A percentile compares a stretch with the other conserved stretches of the same genome.
Conservation (phyloP, 2,888 invertebrate species). For the Eupithecia subfuscata region DNA sequence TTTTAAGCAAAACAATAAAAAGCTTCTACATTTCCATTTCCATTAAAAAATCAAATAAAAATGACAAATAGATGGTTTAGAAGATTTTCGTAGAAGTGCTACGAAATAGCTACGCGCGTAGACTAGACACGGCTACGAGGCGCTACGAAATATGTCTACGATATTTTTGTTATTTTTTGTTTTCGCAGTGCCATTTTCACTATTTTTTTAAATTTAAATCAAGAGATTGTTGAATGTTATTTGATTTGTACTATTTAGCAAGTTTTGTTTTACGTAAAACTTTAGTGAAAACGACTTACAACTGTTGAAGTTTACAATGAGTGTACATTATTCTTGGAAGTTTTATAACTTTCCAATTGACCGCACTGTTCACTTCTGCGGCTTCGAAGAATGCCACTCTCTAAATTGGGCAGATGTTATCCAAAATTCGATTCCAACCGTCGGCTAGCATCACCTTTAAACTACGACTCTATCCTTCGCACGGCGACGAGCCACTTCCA, state of each 20-base stretch:
- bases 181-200: background rate
- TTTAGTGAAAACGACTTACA: background rate
- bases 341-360: constrained; percentile 36
- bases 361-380: constrained; percentile 24
- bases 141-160: constrained; percentile 35
- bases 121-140: constrained; percentile 39
- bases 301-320: background rate
- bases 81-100: constrained; percentile 30
- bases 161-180: background rate
- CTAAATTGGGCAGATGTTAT: constrained; percentile 54
- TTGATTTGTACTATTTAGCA: background rate
- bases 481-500: constrained; percentile 44
- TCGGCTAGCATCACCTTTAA: constrained; percentile 58
- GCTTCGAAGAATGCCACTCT: constrained; percentile 41
- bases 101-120: constrained; percentile 37
- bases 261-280: background rate
- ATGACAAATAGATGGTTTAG: background rate
- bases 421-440: constrained; percentile 55
- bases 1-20: background rate
- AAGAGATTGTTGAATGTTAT: background rate
- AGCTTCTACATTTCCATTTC: background rate
- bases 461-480: constrained; percentile 52
- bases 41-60: background rate
- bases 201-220: background rate
- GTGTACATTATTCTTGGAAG: constrained; percentile 18